Evolutionary conservation across 2,113 vertebrate species (phyloP).

Genomic region (Fulmarus glacialis): DNA sequence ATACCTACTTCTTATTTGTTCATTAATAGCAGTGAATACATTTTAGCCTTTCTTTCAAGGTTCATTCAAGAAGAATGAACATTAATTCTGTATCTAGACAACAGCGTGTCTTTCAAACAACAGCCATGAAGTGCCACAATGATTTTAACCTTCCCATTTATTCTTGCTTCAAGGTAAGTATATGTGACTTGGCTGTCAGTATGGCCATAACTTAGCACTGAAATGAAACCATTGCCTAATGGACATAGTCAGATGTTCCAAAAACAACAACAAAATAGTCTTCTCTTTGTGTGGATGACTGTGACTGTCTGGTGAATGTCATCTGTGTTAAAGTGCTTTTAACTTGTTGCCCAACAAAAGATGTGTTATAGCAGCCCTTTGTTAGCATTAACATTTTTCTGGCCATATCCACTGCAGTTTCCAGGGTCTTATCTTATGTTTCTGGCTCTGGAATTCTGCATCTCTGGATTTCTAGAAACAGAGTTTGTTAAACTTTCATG

Average conservation of each 20-base stretch:
- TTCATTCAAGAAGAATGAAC: background rate
- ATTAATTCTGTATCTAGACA: background rate
- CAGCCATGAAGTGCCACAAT: background rate
- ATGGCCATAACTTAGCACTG: background rate
- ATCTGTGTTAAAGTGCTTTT: background rate
- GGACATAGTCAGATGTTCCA: background rate
- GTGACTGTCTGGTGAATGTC: background rate
- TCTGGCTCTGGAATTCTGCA: background rate
- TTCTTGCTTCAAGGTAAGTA: background rate
- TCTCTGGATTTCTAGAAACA: background rate
- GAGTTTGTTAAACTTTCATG: background rate
- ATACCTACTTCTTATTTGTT: background rate
- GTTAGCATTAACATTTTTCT: background rate
- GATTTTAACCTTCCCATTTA: background rate
- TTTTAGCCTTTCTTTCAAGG: background rate
- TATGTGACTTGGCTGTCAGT: background rate
- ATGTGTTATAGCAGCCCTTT: background rate
- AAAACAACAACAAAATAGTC: background rate
- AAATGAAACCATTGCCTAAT: background rate
- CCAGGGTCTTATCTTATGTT: background rate
- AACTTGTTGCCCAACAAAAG: background rate
- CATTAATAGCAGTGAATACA: background rate
- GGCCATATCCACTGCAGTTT: background rate
- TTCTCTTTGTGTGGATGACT: background rate
- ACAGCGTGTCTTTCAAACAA: background rate